Base-by-base conservation (phyloP, 1,140 invertebrate genomes). In the Macrocentrus cingulum region DNA sequence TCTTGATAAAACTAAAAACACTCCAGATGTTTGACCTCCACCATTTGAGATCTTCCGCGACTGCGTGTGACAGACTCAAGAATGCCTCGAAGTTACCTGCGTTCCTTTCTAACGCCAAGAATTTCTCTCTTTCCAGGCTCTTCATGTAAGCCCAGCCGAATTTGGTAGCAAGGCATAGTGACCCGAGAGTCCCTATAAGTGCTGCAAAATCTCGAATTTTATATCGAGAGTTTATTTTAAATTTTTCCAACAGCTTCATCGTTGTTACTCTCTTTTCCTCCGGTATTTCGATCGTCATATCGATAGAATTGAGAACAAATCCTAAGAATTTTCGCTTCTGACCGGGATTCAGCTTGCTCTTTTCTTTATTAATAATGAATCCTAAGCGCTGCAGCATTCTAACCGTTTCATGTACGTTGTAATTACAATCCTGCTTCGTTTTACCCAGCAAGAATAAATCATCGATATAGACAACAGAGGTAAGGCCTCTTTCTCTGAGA, bases 141-240 rank as follows among this genome's bases (percentile, higher is more conserved):
- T 56, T 37, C 42, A 56, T 23, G 34, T 56, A 48, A 19, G 20
- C 44, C 42, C 25, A 48, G 7, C 53, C 53, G 16, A 46, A 56
- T 45, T 48, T 46, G 1, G 19, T 23, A 15, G 42, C 53, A n/a
- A 25, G 18, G 29, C 53, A 54, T 5, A n/a, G 19, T 6, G 41
- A 25, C 2, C 22, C 39, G 8, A 54, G 22, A 8, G 15, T 32
- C 1, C 42, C 44, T 22, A 56, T 45, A 8, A 46, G 16, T n/a
- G 53, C 36, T 9, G 16, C 23, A 36, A 56, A 56, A n/a, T 56
- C 53, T 11, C 44, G 23, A 19, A 56, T 56, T 46, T 46, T 56
- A 46, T 46, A 23, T 15, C 32, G 8, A 13, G 11, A 32, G n/a
- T 32, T 5, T 25, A 49, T 36, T 39, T 39, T 37, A 19, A 36